Base-by-base conservation (phyloP, 1,140 invertebrate species). In the Xylocopa sonorina region DNA sequence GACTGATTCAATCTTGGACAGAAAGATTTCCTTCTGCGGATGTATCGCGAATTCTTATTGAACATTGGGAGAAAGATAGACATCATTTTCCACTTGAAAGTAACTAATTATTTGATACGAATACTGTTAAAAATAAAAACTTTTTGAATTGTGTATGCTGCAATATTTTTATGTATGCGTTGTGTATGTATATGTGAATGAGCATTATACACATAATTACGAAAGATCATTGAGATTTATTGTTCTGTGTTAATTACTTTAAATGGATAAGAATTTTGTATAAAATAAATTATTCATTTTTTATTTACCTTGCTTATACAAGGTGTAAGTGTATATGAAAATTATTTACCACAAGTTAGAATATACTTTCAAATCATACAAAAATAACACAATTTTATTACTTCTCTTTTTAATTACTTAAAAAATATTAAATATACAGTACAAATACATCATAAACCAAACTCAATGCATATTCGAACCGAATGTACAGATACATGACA, bases 1-100 rank as follows among this genome's bases (percentile, higher is more conserved):
- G 97, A 34, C 92, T 98, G 66, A 96, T 98, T 74, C 92, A 96
- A 75, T 98, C 98, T 0, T 98, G 96, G 96, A 92, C 96, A 38
- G 96, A 97, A 12, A 94, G 97, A 79, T 97, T 97, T 88, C 94
- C 95, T 21, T 88, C 89, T 64, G 82, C 92, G 0, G 89, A 93
- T 67, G 88, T 94, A 34, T 92, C 94, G 84, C 92, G 95, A 73
- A 90, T 92, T 32, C 89, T 96, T 12, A 93, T 95, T 51, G 91
- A 93, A 68, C 89, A 94, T 71, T 93, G 92, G 80, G 86, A 93
- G 68, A 92, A 92, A 76, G 93, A 94, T 80, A 85, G 89, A 74
- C 78, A 85, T 50, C 58, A 91, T 85, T 92, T 92, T 79, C 21
- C 24, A 10, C 46, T 73, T 9, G 60, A 85, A 27, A 51, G 72